Base-by-base conservation (phyloP, 2,797 vertebrate species). In the Alauda arvensis region DNA sequence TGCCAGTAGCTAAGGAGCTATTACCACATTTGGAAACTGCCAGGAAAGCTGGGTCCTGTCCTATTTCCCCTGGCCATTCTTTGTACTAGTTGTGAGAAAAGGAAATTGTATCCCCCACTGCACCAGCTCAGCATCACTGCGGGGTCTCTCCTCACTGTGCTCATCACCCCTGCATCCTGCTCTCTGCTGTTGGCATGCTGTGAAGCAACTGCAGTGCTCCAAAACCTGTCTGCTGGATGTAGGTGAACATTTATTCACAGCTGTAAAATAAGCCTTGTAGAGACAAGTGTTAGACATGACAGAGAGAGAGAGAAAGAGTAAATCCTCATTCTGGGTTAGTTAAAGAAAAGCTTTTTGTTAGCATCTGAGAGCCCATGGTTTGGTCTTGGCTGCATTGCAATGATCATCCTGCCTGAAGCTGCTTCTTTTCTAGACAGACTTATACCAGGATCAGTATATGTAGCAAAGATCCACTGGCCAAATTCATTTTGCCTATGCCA, bases 41-140 rank as follows among this genome's bases (percentile, higher is more conserved):
- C 6, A 3, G 48, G 31, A 93, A 87, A 57, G 21, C 80, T 82
- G 83, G 49, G 57, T 62, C 61, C 80, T 87, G 90, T 81, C 90
- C 94, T 90, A 88, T 95, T 95, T 95, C 83, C 90, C 68, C 87
- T 91, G 80, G 90, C 91, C 59, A 82, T 89, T 84, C 33, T 77
- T 51, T 74, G 75, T 82, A 37, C 93, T 84, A 77, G 46, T 89
- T 92, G 68, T 3, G 16, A 82, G 65, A 57, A 70, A 40, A 14
- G 51, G 39, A 79, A 89, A 80, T 80, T 20, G 14, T 74, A 68
- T 48, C 14, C 62, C 60, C 37, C 4, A 5, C 48, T 82, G 37
- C 1, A 3, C 21, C 8, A 1, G 57, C 77, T 87, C 6, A 1
- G 31, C 63, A 40, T 68, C 77, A 23, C 83, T 77, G 70, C 2